Percentiles rank a stretch among this genome's conserved stretches.
Evolutionary conservation across 2,113 vertebrate species (phyloP).

Genomic region (Notarius lentiginosus): DNA sequence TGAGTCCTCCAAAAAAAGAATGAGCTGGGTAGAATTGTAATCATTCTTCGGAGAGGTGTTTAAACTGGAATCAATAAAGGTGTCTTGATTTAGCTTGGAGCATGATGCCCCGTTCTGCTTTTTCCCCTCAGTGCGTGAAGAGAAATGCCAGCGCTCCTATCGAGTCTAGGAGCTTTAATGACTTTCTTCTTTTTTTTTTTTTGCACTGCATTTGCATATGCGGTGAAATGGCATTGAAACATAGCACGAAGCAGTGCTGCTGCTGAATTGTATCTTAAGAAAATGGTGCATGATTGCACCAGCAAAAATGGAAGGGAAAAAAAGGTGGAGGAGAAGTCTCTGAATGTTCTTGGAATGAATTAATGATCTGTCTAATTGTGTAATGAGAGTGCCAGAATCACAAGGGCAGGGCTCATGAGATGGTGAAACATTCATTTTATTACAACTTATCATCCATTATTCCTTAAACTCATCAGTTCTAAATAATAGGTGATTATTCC

Average conservation of each 20-base stretch:
- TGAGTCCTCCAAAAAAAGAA: slow-evolving; percentile 41
- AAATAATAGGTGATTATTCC: no score
- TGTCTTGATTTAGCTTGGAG: slow-evolving; percentile 48
- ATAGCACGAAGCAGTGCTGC: background rate
- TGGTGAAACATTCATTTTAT: background rate
- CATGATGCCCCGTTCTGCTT: slow-evolving; percentile 16
- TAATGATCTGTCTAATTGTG: slow-evolving; percentile 37
- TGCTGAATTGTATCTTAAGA: background rate
- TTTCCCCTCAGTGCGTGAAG: background rate
- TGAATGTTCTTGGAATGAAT: slow-evolving; percentile 5
- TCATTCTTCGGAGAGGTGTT: slow-evolving; percentile 52
- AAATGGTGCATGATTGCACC: slow-evolving; percentile 9
- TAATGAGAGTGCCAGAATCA: background rate
- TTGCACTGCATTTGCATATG: slow-evolving; percentile 10
- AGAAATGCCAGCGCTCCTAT: slow-evolving; percentile 4
- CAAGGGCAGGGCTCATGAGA: slow-evolving; percentile 10
- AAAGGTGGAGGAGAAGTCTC: background rate
- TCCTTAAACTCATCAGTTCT: no score
- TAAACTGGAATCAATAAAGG: slow-evolving; percentile 55
- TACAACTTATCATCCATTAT: no score
- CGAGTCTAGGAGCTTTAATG: background rate
- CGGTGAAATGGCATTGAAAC: slow-evolving; percentile 5
- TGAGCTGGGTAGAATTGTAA: slow-evolving; percentile 45
- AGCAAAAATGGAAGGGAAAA: background rate
- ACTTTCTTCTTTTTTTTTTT: background rate